Percentiles rank a stretch among this genome's conserved stretches.
Conservation (phyloP, 2,888 invertebrate species). For the Tethea ocularis region DNA sequence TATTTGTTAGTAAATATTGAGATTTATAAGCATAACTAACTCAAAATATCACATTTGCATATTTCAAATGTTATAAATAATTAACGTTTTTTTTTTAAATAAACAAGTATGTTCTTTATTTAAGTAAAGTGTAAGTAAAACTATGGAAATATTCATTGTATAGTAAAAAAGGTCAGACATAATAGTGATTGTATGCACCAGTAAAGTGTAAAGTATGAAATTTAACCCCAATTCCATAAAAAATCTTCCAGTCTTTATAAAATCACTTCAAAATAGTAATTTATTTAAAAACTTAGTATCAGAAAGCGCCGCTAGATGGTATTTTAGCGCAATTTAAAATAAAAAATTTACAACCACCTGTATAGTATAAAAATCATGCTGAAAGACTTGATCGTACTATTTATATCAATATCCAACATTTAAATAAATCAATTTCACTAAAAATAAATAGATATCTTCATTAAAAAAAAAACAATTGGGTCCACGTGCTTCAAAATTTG, state of each 20-base stretch:
- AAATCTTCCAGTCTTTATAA: background rate
- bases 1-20: background rate
- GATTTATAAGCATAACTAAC: no score
- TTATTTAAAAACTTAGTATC: background rate
- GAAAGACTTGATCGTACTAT: background rate
- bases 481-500: constrained; percentile 67
- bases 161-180: constrained; percentile 17
- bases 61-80: background rate
- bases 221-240: background rate
- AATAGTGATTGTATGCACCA: constrained; percentile 31
- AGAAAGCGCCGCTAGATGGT: constrained; percentile 7
- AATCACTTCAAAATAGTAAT: background rate
- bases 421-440: constrained; percentile 1
- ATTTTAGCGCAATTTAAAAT: background rate
- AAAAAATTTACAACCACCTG: background rate
- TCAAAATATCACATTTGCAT: background rate
- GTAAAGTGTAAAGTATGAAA: constrained; percentile 9
- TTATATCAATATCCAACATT: background rate
- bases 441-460: constrained; percentile 20
- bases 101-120: background rate
- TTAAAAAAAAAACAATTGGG: constrained; percentile 57
- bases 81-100: no score
- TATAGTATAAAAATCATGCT: background rate
- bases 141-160: background rate
- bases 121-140: background rate